Conservation (phyloP, 2,888 invertebrate species). For the Melieria picta region DNA sequence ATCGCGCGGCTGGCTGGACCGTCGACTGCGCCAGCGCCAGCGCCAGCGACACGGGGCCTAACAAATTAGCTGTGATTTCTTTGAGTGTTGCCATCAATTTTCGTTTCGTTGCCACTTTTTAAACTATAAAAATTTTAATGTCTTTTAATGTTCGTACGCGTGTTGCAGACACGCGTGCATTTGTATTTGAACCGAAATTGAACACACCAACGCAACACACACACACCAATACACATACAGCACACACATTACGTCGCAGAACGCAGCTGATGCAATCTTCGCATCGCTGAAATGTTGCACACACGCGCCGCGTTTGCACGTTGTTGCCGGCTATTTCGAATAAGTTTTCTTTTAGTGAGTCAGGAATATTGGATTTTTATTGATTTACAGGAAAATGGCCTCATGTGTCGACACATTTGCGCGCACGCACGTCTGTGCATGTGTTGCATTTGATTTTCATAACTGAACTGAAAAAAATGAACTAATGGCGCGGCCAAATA, state of each 20-base stretch:
- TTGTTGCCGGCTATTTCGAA: background rate
- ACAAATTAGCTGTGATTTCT: constrained; percentile 60
- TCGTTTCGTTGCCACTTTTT: constrained; percentile 32
- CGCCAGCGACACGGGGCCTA: constrained; percentile 38
- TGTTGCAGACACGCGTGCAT: constrained; percentile 10
- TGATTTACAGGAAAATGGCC: constrained; percentile 11
- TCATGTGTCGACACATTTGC: too few relatives aligned
- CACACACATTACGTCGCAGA: too few relatives aligned
- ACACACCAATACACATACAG: background rate
- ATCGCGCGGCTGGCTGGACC: background rate
- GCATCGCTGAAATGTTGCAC: background rate
- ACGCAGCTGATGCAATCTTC: background rate
- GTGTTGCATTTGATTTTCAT: too few relatives aligned
- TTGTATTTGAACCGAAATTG: background rate
- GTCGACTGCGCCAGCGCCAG: too few relatives aligned
- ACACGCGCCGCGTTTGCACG: background rate
- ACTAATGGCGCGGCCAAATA: too few relatives aligned
- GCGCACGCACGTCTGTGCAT: too few relatives aligned
- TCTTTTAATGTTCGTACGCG: constrained; percentile 28
- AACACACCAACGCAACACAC: background rate
- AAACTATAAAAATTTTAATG: constrained; percentile 32
- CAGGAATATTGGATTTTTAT: constrained; percentile 19
- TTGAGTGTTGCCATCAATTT: constrained; percentile 58
- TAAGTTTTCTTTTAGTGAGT: background rate
- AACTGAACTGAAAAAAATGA: too few relatives aligned